These are phyloP conservation scores for Streptopelia turtur DNA, from an alignment of 2,797 vertebrate species.

Conservation along the genomic window DNA sequence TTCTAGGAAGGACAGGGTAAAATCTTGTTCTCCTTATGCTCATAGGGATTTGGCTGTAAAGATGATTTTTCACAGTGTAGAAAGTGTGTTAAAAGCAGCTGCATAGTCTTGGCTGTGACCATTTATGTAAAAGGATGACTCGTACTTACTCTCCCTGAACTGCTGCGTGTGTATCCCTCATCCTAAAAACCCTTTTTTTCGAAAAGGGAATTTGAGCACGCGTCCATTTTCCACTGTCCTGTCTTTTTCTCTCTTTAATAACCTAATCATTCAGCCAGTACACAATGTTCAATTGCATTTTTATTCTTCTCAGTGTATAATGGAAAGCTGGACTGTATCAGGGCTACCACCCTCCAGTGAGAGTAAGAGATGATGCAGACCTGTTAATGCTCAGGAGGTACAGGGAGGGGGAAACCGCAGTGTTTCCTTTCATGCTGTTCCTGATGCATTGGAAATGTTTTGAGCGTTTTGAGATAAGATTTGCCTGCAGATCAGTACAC, in stretches of 20 bases:
- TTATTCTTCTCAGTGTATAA: background rate
- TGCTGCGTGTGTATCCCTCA: background rate
- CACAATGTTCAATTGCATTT: background rate
- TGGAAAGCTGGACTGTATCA: background rate
- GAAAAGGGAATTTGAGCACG: background rate
- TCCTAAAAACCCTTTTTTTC: background rate
- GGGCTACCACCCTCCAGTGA: background rate
- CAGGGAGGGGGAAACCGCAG: background rate
- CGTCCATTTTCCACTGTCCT: background rate
- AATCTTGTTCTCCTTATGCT: background rate
- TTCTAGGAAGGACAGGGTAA: background rate
- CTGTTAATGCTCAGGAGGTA: background rate
- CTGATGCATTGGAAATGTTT: background rate
- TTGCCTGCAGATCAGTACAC: background rate
- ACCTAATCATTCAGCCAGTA: background rate
- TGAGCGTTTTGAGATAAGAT: slow-evolving; percentile 9
- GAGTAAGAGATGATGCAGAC: background rate
- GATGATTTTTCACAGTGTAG: background rate
- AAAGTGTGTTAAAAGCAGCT: slow-evolving; percentile 3
- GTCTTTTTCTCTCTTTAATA: background rate
- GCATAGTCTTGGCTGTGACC: background rate
- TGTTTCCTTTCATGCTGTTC: background rate
- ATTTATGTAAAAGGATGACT: background rate
- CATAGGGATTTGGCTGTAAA: background rate
- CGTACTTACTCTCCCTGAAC: background rate